Evolutionary conservation across 2,113 vertebrate genomes (phyloP).

Genomic region (Muntiacus muntjak): DNA sequence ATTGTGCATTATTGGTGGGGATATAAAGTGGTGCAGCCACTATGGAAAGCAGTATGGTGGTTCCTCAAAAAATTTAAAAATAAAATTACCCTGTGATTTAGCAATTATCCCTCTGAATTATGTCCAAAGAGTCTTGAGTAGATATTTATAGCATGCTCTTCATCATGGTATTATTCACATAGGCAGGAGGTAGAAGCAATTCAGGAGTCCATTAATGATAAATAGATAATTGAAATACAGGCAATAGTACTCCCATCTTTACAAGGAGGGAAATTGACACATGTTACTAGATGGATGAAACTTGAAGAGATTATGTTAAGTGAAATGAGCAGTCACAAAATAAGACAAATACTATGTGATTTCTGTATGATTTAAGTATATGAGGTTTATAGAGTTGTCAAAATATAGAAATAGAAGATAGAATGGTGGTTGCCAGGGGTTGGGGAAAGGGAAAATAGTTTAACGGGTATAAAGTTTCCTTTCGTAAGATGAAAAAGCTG

Average conservation of each 20-base stretch:
- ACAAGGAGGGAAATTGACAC: neutral
- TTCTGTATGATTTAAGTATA: neutral
- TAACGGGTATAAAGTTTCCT: neutral
- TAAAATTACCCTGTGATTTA: neutral
- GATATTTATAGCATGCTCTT: neutral
- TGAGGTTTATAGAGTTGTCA: neutral
- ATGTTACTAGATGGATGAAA: neutral
- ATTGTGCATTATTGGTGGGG: neutral
- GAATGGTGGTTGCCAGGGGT: neutral
- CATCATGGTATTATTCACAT: neutral
- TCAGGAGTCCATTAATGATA: neutral
- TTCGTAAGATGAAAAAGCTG: neutral
- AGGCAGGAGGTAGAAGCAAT: neutral
- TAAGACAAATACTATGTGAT: neutral
- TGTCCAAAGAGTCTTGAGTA: neutral
- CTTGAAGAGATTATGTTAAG: neutral
- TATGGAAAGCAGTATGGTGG: neutral
- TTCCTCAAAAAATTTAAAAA: neutral
- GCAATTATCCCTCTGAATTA: neutral
- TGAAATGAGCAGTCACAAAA: neutral
- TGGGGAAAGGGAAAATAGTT: neutral
- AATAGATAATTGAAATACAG: neutral
- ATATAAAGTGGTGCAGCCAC: neutral
- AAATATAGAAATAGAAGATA: neutral
- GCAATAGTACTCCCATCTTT: neutral